Evolutionary conservation across 2,888 invertebrate species (phyloP), one percentile per base, ranked within the genome.

Genomic region (Amphipoea oculea): DNA sequence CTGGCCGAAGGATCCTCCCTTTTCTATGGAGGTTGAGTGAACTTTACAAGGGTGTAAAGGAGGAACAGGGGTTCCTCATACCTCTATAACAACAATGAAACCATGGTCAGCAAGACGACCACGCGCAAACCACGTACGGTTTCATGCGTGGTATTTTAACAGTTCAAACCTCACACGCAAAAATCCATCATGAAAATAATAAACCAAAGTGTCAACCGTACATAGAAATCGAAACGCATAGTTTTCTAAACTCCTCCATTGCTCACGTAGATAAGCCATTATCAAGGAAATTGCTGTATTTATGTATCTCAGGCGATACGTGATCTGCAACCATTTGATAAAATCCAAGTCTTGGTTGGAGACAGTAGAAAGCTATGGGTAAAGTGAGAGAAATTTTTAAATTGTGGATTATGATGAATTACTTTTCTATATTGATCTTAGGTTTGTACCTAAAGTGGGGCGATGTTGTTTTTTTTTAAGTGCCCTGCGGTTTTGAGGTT

Each of bases 211-310:
- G 4, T 23, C 36, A 57, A 63, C 20, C 14, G 14, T 40, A 12
- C 29, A 60, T 66, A 65, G 51, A 78, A 77, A 74, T 70, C 2
- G 72, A 75, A 79, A 78, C 78, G 23, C 3, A 65, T 68, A n/a
- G 4, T 69, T 85, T 82, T 85, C 79, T 75, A 65, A 69, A n/a
- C 45, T 23, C 45, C n/a, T 14, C 36, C 36, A 60, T 65, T 23
- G 67, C 48, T 45, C 85, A 87, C 88, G 79, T 85, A 85, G 63
- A 48, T 70, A 73, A 45, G n/a, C 60, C 62, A 82, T 82, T 85
- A 87, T 81, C 40, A 68, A 68, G 17, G 0, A 86, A 88, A 88
- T 88, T 86, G 74, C 74, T 45, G 75, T 86, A 79, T 84, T 88
- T 84, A 85, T 71, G 79, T 79, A 78, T 78, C 76, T 69, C 78